These are phyloP conservation scores for Anoplolepis gracilipes DNA, from an alignment of 1,140 invertebrate genomes.

Conservation along the genomic window DNA sequence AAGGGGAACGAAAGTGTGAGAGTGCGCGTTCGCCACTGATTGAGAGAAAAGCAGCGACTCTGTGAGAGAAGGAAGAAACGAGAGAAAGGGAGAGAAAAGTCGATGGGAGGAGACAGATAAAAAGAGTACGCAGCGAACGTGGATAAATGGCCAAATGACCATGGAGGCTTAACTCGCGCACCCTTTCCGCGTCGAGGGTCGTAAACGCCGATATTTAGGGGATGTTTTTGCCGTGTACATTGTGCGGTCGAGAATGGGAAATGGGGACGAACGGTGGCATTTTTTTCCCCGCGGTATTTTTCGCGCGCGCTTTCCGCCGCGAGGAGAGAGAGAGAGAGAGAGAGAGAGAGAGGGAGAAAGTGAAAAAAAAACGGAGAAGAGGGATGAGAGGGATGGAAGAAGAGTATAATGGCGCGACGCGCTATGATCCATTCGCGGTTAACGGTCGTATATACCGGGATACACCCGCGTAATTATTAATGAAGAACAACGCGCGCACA, in stretches of 20 bases:
- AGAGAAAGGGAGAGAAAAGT: constrained; percentile 5
- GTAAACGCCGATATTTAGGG: constrained; percentile 78
- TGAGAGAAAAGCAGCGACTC: not conserved
- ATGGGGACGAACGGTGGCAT: constrained; percentile 56
- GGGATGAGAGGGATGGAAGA: too few species aligned
- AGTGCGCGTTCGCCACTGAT: constrained; percentile 5
- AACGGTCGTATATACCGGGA: constrained; percentile 28
- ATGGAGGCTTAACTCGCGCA: constrained; percentile 73
- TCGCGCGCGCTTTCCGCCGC: constrained; percentile 49
- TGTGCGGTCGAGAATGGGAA: constrained; percentile 61
- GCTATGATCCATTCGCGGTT: constrained; percentile 53
- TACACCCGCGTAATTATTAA: constrained; percentile 60
- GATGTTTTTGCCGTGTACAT: constrained; percentile 69
- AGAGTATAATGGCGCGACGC: constrained; percentile 46
- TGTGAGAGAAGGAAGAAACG: constrained; percentile 24
- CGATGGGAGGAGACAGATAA: not conserved
- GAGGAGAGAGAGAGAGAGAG: not conserved
- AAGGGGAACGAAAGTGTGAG: not conserved
- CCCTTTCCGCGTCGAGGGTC: constrained; percentile 56
- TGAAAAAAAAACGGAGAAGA: not conserved
- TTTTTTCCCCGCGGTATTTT: constrained; percentile 60
- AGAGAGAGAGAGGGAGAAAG: not conserved
- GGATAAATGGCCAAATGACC: constrained; percentile 77
- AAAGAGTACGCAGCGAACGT: constrained; percentile 25
- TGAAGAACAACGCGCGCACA: constrained; percentile 56